Conservation (phyloP, 1,140 invertebrate species). For the Bombus confusus region DNA sequence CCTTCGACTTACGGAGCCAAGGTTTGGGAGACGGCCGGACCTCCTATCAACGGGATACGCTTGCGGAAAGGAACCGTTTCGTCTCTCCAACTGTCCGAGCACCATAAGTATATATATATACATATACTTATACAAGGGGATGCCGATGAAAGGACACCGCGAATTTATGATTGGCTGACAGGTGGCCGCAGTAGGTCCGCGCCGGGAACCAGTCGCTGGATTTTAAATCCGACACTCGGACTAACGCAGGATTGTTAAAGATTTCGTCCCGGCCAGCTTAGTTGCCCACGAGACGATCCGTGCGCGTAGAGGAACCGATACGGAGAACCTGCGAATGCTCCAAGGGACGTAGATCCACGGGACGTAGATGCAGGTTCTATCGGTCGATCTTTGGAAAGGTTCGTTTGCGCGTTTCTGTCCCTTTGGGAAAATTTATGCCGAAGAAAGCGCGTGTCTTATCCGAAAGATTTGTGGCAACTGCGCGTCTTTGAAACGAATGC, state of each 20-base stretch:
- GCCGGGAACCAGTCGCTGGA: constrained; percentile 31
- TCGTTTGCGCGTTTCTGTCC: neutral
- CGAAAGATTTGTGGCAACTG: too few species aligned
- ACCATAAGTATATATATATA: constrained; percentile 46
- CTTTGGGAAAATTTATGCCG: neutral
- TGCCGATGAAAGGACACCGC: constrained; percentile 59
- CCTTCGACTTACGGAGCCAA: constrained; percentile 70
- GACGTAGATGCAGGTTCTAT: neutral
- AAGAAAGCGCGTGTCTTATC: too few species aligned
- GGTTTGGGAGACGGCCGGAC: constrained; percentile 64
- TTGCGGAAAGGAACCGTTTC: constrained; percentile 56
- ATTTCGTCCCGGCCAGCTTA: neutral
- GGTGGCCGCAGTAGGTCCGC: constrained; percentile 35
- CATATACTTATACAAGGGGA: neutral
- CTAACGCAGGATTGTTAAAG: neutral
- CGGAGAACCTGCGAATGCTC: neutral
- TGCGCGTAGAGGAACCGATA: neutral
- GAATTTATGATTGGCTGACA: constrained; percentile 56
- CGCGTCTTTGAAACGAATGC: too few species aligned
- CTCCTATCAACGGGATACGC: constrained; percentile 59
- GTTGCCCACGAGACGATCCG: neutral
- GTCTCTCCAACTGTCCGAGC: constrained; percentile 21
- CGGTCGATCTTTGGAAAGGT: neutral
- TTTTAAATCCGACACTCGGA: constrained; percentile 34
- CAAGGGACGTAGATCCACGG: too few species aligned